Base-by-base conservation (phyloP, 2,797 vertebrate species). In the Arvicola amphibius region DNA sequence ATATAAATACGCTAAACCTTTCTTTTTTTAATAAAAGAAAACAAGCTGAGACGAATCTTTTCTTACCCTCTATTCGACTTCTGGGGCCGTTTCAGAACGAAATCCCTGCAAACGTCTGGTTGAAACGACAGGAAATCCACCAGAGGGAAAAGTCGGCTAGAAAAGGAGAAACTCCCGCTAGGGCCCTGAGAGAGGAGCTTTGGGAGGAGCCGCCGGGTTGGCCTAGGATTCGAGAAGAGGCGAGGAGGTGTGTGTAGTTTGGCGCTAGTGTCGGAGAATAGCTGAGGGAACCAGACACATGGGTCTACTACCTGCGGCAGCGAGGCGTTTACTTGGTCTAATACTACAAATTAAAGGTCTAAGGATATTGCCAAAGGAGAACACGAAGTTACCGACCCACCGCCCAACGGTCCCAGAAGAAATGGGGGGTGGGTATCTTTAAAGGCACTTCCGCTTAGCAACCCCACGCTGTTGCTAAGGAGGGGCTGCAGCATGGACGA, bases 381-480 rank as follows among this genome's bases (percentile, higher is more conserved):
- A 65, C 19, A 21, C 9, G 5, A 40, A 13, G 1, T 63, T 83
- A 27, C 19, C 16, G 37, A 53, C 9, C 37, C 79, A 59, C n/a
- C 92, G 84, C 37, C 43, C 0, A 32, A 0, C 16, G 76, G 73
- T 93, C 90, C 59, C 80, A 29, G 63, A 94, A 96, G 93, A 77
- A 88, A 46, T 16, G 65, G n/a, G 48, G 81, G 85, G 88, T 40
- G 88, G 95, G 6, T 32, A 73, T 69, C 91, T 78, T 85, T 56
- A 79, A 67, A 92, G 78, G 51, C 43, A 89, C 97, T 98, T 98
- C 98, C 98, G 95, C 98, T 56, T 98, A 96, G 98, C 96, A 98
- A 98, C 98, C 88, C 81, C 96, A 98, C 97, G 98, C 98, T 97
- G 98, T 98, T 98, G 97, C 98, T 97, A 98, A 65, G 98, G 97